Conservation (phyloP, 37 sponge, comb jelly and placozoan genomes). For the Chondrosia reniformis region DNA sequence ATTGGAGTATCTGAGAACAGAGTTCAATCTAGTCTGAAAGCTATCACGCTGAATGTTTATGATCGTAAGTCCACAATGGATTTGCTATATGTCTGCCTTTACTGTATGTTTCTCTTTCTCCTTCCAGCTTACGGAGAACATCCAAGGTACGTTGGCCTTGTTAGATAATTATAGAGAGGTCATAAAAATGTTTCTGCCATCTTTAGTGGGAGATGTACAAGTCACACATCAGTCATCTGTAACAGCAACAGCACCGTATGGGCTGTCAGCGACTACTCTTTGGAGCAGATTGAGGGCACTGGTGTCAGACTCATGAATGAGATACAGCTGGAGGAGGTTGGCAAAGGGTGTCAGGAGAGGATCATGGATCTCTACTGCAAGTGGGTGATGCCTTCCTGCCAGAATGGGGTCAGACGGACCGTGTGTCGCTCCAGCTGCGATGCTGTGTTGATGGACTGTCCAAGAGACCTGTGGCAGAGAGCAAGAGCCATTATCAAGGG, state of each 20-base stretch:
- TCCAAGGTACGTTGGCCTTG: no score
- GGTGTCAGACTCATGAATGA: background rate
- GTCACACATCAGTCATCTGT: no score
- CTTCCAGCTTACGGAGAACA: no score
- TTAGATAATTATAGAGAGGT: no score
- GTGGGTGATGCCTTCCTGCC: background rate
- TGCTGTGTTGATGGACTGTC: background rate
- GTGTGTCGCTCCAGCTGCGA: background rate
- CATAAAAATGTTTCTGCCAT: no score
- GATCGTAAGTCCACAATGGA: no score
- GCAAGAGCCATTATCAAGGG: background rate
- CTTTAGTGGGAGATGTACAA: no score
- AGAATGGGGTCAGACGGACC: background rate
- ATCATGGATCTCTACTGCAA: slow-evolving; percentile 7
- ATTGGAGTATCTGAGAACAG: background rate
- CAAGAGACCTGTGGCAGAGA: background rate
- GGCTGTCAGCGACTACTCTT: background rate
- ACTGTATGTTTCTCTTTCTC: no score
- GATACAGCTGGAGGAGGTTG: no score
- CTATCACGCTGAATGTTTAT: no score
- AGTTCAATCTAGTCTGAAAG: background rate
- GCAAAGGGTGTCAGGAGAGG: background rate
- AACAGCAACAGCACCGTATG: background rate
- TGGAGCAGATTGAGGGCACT: no score
- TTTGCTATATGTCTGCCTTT: no score